These are phyloP conservation scores for Camponotus floridanus DNA, from an alignment of 1,140 invertebrate genomes.

Conservation along the genomic window DNA sequence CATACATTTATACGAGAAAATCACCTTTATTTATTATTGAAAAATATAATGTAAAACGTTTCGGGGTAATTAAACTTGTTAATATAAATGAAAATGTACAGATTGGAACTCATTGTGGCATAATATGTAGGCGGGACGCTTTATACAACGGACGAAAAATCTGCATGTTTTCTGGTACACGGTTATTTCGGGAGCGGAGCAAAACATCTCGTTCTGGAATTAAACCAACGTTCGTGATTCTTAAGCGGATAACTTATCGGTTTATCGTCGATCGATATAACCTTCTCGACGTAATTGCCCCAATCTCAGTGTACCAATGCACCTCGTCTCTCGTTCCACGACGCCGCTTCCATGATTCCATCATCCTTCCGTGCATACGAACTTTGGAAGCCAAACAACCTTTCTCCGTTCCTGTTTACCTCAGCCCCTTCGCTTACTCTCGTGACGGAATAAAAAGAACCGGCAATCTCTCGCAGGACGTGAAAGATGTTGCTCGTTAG, in stretches of 20 bases:
- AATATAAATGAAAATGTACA: conserved; percentile 7
- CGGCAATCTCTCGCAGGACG: conserved; percentile 20
- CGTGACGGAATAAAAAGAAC: conserved; percentile 38
- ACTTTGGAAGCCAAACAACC: conserved; percentile 28
- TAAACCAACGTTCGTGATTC: conserved; percentile 46
- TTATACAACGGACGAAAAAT: conserved; percentile 24
- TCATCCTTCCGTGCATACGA: conserved; percentile 50
- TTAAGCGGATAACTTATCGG: conserved; percentile 68
- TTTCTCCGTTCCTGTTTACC: conserved; percentile 7
- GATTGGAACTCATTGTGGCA: conserved; percentile 4
- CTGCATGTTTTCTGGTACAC: too few species aligned
- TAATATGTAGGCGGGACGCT: background rate
- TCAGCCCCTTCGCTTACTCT: background rate
- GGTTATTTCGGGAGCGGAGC: conserved; percentile 38
- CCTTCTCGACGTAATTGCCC: conserved; percentile 60
- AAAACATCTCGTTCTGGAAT: conserved; percentile 33
- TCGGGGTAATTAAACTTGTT: conserved; percentile 17
- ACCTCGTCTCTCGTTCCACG: conserved; percentile 18
- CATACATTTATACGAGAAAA: background rate
- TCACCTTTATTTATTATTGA: conserved; percentile 17
- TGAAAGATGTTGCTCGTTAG: conserved; percentile 61
- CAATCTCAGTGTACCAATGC: conserved; percentile 61
- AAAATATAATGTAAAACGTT: background rate
- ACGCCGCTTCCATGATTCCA: conserved; percentile 29
- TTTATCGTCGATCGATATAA: conserved; percentile 65